Base-by-base conservation (phyloP, 2,888 invertebrate genomes). In the Hydrotaea diabolus region DNA sequence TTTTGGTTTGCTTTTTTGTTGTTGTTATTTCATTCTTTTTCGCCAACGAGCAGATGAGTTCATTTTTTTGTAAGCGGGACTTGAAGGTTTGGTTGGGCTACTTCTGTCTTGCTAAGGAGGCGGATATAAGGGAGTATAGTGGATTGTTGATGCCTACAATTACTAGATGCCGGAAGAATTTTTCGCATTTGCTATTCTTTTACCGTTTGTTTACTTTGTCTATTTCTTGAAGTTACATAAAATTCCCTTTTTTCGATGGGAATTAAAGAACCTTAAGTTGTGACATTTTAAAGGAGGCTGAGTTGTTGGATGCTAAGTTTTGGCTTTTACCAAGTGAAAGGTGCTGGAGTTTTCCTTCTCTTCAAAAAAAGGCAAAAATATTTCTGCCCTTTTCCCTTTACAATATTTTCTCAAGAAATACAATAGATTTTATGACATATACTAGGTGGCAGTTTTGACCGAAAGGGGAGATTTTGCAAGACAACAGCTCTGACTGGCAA, bases 1-100 rank as follows among this genome's bases (percentile, higher is more conserved):
- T 80, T 43, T 72, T 46, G 0, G 76, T 69, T 66, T 43, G 59
- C 31, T 53, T 4, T 39, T 4, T 15, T 53, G 39, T 39, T 5
- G 19, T 55, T 17, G 53, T 55, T 21, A 21, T 21, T 31, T 31
- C 31, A 4, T 43, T 49, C n/a, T 49, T 49, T 4, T n/a, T 49
- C 43, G 11, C 17, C 19, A 55, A 3, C 53, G 53, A 5, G 7
- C 2, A 55, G 53, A 55, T 11, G 53, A 55, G 36, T 36, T 36
- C 36, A 36, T 36, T 5, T 36, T 39, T 17, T 19, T 17, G 31
- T 53, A n/a, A 9, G n/a, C n/a, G 17, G 53, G 17, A 53, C 19
- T 53, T 15, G 9, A 49, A 13, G 49, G n/a, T 49, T 49, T 49
- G n/a, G n/a, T 43, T 31, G 31, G 31, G 31, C 7, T n/a, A n/a